A percentile compares a stretch with the other conserved stretches of the same genome.
Evolutionary conservation across 2,113 vertebrate genomes (phyloP).

Genomic region (Nannobrachium achirus): DNA sequence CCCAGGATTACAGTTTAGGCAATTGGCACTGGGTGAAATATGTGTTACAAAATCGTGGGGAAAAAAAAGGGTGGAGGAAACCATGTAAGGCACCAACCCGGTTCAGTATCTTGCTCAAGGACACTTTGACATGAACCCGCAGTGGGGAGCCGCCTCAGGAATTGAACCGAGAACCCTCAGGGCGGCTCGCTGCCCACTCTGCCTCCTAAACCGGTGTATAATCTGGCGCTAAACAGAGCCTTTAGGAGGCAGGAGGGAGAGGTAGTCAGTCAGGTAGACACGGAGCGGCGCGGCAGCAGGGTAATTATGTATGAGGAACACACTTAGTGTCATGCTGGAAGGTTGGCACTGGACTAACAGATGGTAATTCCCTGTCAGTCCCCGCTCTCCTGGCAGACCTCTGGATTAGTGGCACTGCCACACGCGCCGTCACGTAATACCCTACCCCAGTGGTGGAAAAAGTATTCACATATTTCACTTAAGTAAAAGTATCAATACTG

Average conservation of each 20-base stretch:
- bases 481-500: too few species aligned
- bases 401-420: slow-evolving; percentile 42
- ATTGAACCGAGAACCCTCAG: too few species aligned
- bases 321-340: slow-evolving; percentile 53
- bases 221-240: slow-evolving; percentile 60
- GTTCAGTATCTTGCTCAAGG: too few species aligned
- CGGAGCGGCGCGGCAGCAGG: slow-evolving; percentile 25
- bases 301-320: slow-evolving; percentile 70
- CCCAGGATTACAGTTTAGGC: too few species aligned
- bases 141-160: too few species aligned
- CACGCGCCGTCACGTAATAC: neutral
- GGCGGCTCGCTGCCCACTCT: neutral
- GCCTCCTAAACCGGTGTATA: slow-evolving; percentile 30
- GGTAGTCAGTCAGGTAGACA: slow-evolving; percentile 41
- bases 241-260: slow-evolving; percentile 40
- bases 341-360: slow-evolving; percentile 61
- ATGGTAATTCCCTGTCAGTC: slow-evolving; percentile 58
- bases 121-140: too few species aligned
- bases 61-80: too few species aligned
- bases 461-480: too few species aligned
- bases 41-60: too few species aligned
- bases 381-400: slow-evolving; percentile 52
- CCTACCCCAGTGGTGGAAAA: too few species aligned
- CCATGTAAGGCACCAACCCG: too few species aligned
- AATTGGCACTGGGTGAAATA: too few species aligned